Conservation (phyloP, 2,113 vertebrate genomes). For the Mastomys coucha region DNA sequence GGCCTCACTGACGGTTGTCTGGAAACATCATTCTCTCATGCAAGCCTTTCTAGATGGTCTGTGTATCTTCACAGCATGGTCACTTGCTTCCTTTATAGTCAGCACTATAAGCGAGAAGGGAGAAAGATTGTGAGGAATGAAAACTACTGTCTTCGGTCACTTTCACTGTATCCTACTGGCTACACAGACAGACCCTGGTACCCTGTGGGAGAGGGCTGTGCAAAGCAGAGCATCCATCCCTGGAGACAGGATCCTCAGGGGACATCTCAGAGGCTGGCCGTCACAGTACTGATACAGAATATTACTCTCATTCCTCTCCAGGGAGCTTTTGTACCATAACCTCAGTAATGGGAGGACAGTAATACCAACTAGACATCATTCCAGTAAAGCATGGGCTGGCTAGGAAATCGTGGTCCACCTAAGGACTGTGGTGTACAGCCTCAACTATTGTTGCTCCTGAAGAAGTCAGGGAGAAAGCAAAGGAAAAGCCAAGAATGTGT, state of each 20-base stretch:
- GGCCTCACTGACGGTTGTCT: not conserved
- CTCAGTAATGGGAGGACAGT: not conserved
- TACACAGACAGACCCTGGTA: not conserved
- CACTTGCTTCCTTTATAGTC: not conserved
- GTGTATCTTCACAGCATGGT: not conserved
- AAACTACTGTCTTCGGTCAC: not conserved
- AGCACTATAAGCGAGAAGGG: too few species aligned
- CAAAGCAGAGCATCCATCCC: too few species aligned
- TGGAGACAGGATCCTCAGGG: not conserved
- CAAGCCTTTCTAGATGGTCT: not conserved
- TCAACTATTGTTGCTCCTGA: not conserved
- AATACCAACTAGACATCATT: not conserved
- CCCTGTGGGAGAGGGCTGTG: not conserved
- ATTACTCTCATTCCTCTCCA: not conserved
- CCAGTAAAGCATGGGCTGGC: accelerated
- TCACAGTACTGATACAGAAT: not conserved
- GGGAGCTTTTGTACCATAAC: not conserved
- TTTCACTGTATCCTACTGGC: not conserved
- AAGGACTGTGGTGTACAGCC: not conserved
- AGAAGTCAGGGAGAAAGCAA: not conserved
- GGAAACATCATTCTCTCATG: not conserved
- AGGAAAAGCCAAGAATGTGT: not conserved
- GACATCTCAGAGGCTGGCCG: not conserved
- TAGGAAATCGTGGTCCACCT: not conserved
- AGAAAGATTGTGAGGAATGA: not conserved